A percentile compares a stretch with the other conserved stretches of the same genome.
Conservation (phyloP, 2,113 vertebrate genomes). For the Paramormyrops kingsleyae region DNA sequence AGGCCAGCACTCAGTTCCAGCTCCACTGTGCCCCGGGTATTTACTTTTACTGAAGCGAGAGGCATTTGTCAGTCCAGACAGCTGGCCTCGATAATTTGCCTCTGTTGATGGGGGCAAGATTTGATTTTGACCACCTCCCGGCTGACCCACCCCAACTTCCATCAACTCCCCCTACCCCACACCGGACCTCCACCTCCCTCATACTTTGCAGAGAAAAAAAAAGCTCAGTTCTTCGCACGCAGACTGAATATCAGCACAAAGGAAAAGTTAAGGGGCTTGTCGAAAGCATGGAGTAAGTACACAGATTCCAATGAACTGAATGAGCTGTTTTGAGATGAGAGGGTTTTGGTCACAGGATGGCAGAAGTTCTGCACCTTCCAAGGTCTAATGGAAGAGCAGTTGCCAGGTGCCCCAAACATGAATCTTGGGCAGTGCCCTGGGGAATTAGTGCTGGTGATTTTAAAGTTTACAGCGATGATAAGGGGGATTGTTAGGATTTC, state of each 20-base stretch:
- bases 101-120: slow-evolving; percentile 55
- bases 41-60: slow-evolving; percentile 37
- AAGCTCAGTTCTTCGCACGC: slow-evolving; percentile 37
- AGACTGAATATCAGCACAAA: slow-evolving; percentile 43
- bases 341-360: slow-evolving; percentile 49
- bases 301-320: slow-evolving; percentile 54
- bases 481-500: slow-evolving; percentile 42
- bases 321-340: slow-evolving; percentile 56
- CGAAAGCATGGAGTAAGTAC: slow-evolving; percentile 54
- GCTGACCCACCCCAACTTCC: background rate
- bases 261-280: slow-evolving; percentile 46
- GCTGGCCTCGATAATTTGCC: slow-evolving; percentile 57
- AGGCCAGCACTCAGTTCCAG: slow-evolving; percentile 29
- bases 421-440: slow-evolving; percentile 60
- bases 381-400: slow-evolving; percentile 54
- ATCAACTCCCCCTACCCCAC: slow-evolving; percentile 15
- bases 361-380: slow-evolving; percentile 46
- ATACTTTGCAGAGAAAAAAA: slow-evolving; percentile 21
- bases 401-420: slow-evolving; percentile 67
- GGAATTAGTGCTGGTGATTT: slow-evolving; percentile 50
- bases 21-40: slow-evolving; percentile 29
- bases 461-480: slow-evolving; percentile 51
- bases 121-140: slow-evolving; percentile 9
- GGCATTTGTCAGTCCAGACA: slow-evolving; percentile 46
- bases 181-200: background rate